A percentile compares a stretch with the other conserved stretches of the same genome.
These are phyloP conservation scores for Chelon auratus DNA, from an alignment of 2,797 vertebrate species.

Conservation along the genomic window DNA sequence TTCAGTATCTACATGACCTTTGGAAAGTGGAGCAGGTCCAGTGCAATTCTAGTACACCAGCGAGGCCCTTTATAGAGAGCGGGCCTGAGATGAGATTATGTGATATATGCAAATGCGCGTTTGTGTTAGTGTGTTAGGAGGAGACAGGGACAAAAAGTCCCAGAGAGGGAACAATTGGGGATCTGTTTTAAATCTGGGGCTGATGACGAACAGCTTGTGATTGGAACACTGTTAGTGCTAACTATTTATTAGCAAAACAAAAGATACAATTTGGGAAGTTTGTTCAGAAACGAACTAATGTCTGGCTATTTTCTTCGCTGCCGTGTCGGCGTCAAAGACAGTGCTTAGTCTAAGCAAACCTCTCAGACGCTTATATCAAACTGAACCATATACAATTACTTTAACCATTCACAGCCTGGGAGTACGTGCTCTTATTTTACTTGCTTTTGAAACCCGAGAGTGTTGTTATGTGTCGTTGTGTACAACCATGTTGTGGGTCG, in stretches of 20 bases:
- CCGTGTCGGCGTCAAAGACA: too few relatives aligned
- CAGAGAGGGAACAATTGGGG: background rate
- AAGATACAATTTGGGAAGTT: background rate
- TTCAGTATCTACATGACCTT: conserved; percentile 25
- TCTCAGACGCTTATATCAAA: too few relatives aligned
- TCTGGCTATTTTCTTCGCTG: too few relatives aligned
- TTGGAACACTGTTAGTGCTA: background rate
- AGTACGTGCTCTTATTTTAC: background rate
- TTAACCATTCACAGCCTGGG: too few relatives aligned
- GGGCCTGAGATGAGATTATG: conserved; percentile 26
- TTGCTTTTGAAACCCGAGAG: background rate
- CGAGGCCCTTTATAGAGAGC: conserved; percentile 42
- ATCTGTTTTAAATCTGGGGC: conserved; percentile 40
- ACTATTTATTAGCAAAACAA: conserved; percentile 15
- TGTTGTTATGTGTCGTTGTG: background rate
- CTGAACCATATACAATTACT: too few relatives aligned
- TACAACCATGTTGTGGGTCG: background rate
- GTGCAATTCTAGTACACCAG: conserved; percentile 59
- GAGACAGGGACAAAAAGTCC: conserved; percentile 2
- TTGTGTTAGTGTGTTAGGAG: background rate
- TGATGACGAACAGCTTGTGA: conserved; percentile 12
- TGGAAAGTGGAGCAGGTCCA: conserved; percentile 51
- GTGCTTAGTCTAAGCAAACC: too few relatives aligned
- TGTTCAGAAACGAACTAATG: too few relatives aligned
- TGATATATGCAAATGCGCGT: conserved; percentile 8